phyloP scores from a whole-genome alignment of 1,140 invertebrate genomes.

The Halotydeus destructor region DNA sequence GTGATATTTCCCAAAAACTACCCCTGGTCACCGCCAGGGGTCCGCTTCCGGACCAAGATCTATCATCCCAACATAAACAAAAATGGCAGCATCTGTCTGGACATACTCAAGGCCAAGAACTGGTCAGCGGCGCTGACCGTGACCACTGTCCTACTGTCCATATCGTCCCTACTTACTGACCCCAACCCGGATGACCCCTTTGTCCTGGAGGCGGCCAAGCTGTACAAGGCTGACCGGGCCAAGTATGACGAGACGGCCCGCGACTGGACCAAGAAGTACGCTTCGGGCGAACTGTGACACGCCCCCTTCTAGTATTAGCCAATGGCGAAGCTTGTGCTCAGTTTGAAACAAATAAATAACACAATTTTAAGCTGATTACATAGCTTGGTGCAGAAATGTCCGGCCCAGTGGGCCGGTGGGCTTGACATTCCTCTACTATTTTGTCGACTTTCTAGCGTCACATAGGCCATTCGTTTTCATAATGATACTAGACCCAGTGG shows the following conservation, averaged over 20 bases:
- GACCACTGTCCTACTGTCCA: conserved; percentile 28
- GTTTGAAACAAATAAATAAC: too few relatives aligned
- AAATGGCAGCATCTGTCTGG: conserved; percentile 40
- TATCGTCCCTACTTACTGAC: conserved; percentile 31
- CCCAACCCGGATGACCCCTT: conserved; percentile 36
- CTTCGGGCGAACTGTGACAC: too few relatives aligned
- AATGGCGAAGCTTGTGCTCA: too few relatives aligned
- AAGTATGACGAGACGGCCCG: conserved; percentile 90
- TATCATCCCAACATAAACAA: conserved; percentile 99
- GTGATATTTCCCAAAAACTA: conserved; percentile 97
- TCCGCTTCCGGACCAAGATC: conserved; percentile 90
- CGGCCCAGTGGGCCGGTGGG: too few relatives aligned
- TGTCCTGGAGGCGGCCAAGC: conserved; percentile 31
- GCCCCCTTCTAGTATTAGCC: too few relatives aligned
- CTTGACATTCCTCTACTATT: too few relatives aligned
- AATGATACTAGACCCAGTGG: too few relatives aligned
- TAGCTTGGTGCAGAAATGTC: too few relatives aligned
- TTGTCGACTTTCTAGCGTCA: too few relatives aligned
- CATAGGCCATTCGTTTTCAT: too few relatives aligned
- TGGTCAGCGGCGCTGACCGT: conserved; percentile 17
- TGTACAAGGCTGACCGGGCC: conserved; percentile 30
- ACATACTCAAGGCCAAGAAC: conserved; percentile 14
- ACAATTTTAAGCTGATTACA: too few relatives aligned
- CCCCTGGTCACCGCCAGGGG: conserved; percentile 96
- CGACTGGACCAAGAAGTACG: conserved; percentile 98